A percentile compares a stretch with the other conserved stretches of the same genome.
These are phyloP conservation scores for Norana najaformis DNA, from an alignment of 2,888 invertebrate genomes.

Conservation along the genomic window DNA sequence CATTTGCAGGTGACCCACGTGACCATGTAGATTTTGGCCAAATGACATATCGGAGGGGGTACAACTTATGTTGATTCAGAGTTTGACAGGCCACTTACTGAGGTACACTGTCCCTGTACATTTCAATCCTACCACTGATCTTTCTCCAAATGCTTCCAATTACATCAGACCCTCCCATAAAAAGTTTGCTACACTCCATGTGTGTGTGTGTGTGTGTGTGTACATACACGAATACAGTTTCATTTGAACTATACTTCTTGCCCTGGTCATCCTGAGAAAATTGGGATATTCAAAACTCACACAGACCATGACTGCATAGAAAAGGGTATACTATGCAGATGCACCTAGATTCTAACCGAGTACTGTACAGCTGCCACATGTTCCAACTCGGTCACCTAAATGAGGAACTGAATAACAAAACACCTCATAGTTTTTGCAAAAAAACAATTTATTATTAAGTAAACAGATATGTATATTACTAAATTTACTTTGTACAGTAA, in stretches of 20 bases:
- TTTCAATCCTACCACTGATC: no score
- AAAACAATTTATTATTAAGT: slow-evolving; percentile 9
- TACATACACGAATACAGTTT: not conserved
- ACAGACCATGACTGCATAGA: not conserved
- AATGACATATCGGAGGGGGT: no score
- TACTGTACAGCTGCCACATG: not conserved
- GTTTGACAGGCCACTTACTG: no score
- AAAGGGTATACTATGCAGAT: not conserved
- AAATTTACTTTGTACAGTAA: not conserved
- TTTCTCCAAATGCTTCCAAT: no score
- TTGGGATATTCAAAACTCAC: not conserved
- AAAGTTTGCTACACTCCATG: no score
- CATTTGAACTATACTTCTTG: not conserved
- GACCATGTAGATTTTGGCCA: no score
- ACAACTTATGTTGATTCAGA: no score
- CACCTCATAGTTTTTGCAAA: not conserved
- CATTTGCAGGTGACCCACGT: no score
- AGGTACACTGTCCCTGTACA: no score
- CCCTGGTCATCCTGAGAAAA: not conserved
- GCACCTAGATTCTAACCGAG: not conserved
- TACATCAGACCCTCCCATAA: no score
- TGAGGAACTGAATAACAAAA: not conserved
- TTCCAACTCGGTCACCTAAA: not conserved
- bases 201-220: no score
- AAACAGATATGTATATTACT: not conserved